Percentiles rank a stretch among this genome's conserved stretches.
Evolutionary conservation across 2,113 vertebrate genomes (phyloP).

Genomic region (Prolemur simus): DNA sequence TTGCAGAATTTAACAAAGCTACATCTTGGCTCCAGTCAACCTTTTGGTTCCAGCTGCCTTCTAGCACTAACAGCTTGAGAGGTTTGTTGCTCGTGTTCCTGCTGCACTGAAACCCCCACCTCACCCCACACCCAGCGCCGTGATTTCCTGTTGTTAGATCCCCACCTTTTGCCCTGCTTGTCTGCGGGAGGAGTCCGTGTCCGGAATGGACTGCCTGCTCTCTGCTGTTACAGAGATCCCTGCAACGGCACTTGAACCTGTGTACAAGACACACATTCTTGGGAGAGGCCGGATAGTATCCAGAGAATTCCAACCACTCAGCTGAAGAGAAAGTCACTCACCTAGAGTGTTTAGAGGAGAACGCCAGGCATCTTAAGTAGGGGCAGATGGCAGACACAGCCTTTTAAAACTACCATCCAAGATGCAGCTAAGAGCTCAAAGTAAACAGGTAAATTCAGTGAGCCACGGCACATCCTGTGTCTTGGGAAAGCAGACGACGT

Average conservation of each 20-base stretch:
- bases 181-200: conserved; percentile 10
- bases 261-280: conserved; percentile 49
- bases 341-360: conserved; percentile 23
- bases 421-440: neutral
- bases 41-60: neutral
- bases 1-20: neutral
- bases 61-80: neutral
- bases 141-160: conserved; percentile 56
- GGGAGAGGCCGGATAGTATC: conserved; percentile 55
- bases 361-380: conserved; percentile 50
- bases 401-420: neutral
- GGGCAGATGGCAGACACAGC: neutral
- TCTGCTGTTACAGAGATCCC: neutral
- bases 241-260: conserved; percentile 25
- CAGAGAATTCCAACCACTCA: conserved; percentile 65
- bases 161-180: neutral
- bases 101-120: neutral
- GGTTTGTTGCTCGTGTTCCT: neutral
- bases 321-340: conserved; percentile 47
- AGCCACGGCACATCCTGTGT: neutral
- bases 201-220: neutral
- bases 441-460: neutral
- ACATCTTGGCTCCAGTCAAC: neutral
- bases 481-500: neutral
- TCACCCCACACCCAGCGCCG: neutral